A percentile compares a stretch with the other conserved stretches of the same genome.
Conservation (phyloP, 37 sponge, comb jelly and placozoan species). For the Diacarnus erythraeanus region DNA sequence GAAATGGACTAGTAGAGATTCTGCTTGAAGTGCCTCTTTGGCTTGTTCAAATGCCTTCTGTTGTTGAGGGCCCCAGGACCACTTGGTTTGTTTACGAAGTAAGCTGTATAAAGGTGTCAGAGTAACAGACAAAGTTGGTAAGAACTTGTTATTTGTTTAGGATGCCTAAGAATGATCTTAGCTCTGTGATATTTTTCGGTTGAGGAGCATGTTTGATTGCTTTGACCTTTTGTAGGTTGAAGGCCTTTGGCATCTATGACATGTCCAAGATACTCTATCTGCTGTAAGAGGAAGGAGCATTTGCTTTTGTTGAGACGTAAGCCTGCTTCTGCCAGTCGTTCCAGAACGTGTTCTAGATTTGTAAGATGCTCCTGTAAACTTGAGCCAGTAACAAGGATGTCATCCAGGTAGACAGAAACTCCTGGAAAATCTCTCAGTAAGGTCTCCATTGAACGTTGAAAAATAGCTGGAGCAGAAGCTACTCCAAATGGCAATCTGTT, state of each 20-base stretch:
- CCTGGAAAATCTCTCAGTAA: background rate
- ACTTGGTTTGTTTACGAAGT: slow-evolving; percentile 10
- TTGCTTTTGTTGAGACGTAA: slow-evolving; percentile 1
- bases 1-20: slow-evolving; percentile 28
- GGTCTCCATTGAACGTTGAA: background rate
- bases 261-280: background rate
- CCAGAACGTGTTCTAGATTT: background rate
- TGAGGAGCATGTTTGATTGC: slow-evolving; percentile 13
- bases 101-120: slow-evolving; percentile 42
- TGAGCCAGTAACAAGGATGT: background rate
- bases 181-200: background rate
- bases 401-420: background rate
- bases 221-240: background rate
- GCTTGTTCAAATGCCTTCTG: slow-evolving; percentile 35
- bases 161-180: background rate
- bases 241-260: background rate
- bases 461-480: background rate
- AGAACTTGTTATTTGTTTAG: background rate
- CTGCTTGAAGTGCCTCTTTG: slow-evolving; percentile 22
- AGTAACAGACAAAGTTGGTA: slow-evolving; percentile 26
- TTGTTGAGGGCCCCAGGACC: slow-evolving; percentile 30
- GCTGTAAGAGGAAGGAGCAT: slow-evolving; percentile 1
- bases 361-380: background rate
- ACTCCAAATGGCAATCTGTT: background rate
- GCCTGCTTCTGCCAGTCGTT: background rate